phyloP scores from a whole-genome alignment of 2,797 vertebrate genomes.

The Periparus ater region DNA sequence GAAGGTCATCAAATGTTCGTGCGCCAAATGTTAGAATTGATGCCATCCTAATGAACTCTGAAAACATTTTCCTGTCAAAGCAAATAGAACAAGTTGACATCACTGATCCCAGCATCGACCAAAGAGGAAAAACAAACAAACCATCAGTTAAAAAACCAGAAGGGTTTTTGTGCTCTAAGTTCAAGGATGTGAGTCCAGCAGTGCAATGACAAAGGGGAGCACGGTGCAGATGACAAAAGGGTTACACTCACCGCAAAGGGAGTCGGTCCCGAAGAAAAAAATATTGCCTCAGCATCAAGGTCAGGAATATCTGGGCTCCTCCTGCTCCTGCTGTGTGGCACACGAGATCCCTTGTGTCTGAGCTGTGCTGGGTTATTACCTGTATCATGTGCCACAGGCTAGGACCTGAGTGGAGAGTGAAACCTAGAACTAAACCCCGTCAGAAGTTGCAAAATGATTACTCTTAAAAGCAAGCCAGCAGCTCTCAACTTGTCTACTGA shows the following conservation, averaged over 20 bases:
- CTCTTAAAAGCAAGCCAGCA: background rate
- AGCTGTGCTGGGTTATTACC: background rate
- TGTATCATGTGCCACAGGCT: background rate
- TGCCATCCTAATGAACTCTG: constrained; percentile 73
- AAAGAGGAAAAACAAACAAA: constrained; percentile 64
- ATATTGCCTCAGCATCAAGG: background rate
- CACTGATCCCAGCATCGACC: constrained; percentile 67
- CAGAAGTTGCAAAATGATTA: background rate
- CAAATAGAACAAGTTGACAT: constrained; percentile 66
- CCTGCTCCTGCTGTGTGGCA: background rate
- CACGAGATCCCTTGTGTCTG: background rate
- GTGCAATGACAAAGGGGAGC: constrained; percentile 53
- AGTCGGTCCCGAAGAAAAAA: background rate
- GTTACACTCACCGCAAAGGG: background rate
- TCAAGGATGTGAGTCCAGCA: constrained; percentile 57
- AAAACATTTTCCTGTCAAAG: constrained; percentile 73
- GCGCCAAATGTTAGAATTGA: constrained; percentile 70
- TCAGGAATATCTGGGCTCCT: background rate
- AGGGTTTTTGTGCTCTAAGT: constrained; percentile 17
- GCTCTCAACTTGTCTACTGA: background rate
- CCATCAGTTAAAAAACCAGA: constrained; percentile 58
- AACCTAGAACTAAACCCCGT: background rate
- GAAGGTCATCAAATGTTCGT: constrained; percentile 67
- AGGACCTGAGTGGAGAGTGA: background rate
- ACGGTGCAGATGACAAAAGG: background rate